Evolutionary conservation across 2,888 invertebrate species (phyloP), one percentile per base, ranked within the genome.

Genomic region (Apeira syringaria): DNA sequence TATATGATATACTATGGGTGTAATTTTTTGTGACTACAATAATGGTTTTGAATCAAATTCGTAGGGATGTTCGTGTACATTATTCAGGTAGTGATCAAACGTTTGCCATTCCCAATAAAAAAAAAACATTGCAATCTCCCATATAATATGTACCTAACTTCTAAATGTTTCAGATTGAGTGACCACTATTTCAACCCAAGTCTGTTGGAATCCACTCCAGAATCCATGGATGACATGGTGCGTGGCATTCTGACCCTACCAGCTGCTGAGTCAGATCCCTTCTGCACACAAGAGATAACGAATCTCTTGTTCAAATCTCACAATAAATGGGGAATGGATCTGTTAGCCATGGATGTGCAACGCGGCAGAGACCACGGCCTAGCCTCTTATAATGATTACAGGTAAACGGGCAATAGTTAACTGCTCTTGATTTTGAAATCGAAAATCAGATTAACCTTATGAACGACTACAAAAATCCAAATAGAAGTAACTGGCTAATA

Each of bases 291-390:
- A 2, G 86, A 90, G 64, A 62, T 90, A 35, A 81, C 84, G 3
- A 90, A 90, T 82, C 47, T 92, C 80, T 59, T 89, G 50, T 87
- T 87, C 63, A 83, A 82, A 56, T 82, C 86, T 0, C 58, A 59
- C 9, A 85, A 83, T 53, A 56, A 58, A 11, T 90, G 88, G 85
- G 93, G 93, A 0, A 69, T 92, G 68, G 93, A 94, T 61, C 75
- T 94, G 13, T 84, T 91, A 29, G 90, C 93, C 1, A 91, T 93
- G 67, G 93, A 93, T 54, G 91, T 93, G 43, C 93, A 94, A 64
- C 75, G 93, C 29, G 92, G 93, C 13, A 74, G 93, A 47, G 93
- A 94, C 56, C 93, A 94, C 61, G 93, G 93, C 2, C 69, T 94
- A 18, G 92, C 91, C 0, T 90, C 92, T 1, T 93, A 93, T 69